Conservation (phyloP, 2,797 vertebrate species). For the Spinus olivaceus region DNA sequence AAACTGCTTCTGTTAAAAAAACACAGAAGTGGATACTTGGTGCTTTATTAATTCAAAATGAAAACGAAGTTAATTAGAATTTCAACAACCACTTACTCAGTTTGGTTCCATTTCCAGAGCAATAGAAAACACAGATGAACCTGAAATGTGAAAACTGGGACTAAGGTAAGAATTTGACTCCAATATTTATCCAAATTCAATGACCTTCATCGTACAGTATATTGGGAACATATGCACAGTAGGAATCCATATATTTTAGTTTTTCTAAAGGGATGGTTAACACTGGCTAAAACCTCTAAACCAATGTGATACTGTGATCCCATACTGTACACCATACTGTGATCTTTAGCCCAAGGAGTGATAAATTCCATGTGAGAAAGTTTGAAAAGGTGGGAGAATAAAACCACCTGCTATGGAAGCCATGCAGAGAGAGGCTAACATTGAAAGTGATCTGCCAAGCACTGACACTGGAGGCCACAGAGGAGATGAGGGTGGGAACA, state of each 20-base stretch:
- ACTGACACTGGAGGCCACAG: accelerated
- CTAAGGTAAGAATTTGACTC: background rate
- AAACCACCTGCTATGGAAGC: background rate
- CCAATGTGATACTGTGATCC: background rate
- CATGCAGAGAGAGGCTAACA: background rate
- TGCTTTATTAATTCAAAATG: background rate
- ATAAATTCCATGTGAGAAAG: background rate
- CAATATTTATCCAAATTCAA: background rate
- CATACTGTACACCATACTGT: too few relatives aligned
- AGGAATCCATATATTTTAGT: background rate
- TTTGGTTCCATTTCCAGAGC: background rate
- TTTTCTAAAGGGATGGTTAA: background rate
- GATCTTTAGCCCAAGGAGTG: background rate
- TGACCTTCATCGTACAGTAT: background rate
- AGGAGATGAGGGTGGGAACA: accelerated
- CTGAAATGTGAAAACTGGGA: background rate
- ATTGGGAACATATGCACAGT: background rate
- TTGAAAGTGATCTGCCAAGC: background rate
- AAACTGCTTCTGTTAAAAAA: background rate
- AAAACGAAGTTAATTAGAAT: background rate
- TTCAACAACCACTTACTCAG: background rate
- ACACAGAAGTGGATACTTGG: background rate
- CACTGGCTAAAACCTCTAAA: background rate
- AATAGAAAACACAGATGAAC: background rate
- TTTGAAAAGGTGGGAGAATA: background rate